Evolutionary conservation across 2,113 vertebrate species (phyloP), one percentile per base, ranked within the genome.

Genomic region (Antechinus flavipes): DNA sequence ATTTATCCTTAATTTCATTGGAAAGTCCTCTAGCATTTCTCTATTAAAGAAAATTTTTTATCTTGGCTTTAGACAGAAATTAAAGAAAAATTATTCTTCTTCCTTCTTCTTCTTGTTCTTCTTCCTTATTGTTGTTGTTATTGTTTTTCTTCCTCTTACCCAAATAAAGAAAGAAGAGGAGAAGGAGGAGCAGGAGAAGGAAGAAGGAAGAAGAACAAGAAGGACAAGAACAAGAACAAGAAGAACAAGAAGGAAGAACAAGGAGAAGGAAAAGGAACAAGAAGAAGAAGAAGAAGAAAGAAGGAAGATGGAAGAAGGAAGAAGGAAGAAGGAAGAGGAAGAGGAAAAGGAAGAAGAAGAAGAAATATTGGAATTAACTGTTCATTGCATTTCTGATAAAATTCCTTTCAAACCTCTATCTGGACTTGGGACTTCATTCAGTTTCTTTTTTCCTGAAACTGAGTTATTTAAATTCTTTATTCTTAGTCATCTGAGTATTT

Each of bases 201-300:
- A 23, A 11, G 9, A 49, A 49, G 6, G 49, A 49, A 49, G 5
- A 49, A 49, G 49, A 49, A 49, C 49, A 49, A 49, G 49, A 49
- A 49, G 47, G 47, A 49, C 2, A 49, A 49, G 47, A 49, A 49
- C 47, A 3, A 49, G 47, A 3, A 49, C 2, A 49, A 49, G 47
- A 49, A 49, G 47, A 49, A 49, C 47, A 49, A 49, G 47, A 49
- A 49, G 2, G 42, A 42, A 42, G 42, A 42, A 42, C 42, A 42
- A 42, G 42, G 42, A 47, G 47, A 47, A 47, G 47, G 47, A 22
- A 6, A 2, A 23, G 19, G 0, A 2, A 2, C 1, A 22, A 11
- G 7, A 8, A 12, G 8, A 1, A n/a, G 27, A 52, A 12, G 3
- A 8, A 2, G 5, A 22, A 8, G 0, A 0, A 30, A 10, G 12